Evolutionary conservation across 2,888 invertebrate genomes (phyloP).

Genomic region (Scaptomyza parva): DNA sequence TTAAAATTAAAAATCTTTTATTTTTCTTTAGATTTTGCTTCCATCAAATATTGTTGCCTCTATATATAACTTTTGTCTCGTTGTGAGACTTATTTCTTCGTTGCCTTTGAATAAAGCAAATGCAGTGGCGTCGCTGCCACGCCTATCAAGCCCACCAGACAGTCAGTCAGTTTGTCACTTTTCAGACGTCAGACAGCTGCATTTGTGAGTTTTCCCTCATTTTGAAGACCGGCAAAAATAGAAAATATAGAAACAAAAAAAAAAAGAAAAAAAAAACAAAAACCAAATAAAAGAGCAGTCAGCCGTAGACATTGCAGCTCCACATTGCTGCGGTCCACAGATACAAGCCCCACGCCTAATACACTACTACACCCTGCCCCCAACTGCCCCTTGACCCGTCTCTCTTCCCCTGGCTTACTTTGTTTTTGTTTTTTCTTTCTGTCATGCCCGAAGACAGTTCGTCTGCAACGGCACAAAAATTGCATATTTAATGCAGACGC

Average conservation of each 20-base stretch:
- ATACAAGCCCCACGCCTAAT: neutral
- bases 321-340: slow-evolving; percentile 13
- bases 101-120: slow-evolving; percentile 1
- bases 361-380: neutral
- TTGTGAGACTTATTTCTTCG: neutral
- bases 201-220: slow-evolving; percentile 49
- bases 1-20: neutral
- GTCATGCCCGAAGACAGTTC: slow-evolving; percentile 62
- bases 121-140: slow-evolving; percentile 12
- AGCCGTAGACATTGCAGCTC: slow-evolving; percentile 34
- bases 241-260: slow-evolving; percentile 1
- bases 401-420: neutral
- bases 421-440: slow-evolving; percentile 19
- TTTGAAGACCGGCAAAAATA: slow-evolving; percentile 45
- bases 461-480: slow-evolving; percentile 59
- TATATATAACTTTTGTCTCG: slow-evolving; percentile 2
- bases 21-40: slow-evolving; percentile 5
- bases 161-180: slow-evolving; percentile 10
- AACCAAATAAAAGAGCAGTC: slow-evolving; percentile 15
- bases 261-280: slow-evolving; percentile 16
- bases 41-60: neutral
- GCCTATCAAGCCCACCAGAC: slow-evolving; percentile 35
- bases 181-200: slow-evolving; percentile 34
- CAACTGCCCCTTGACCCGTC: neutral
- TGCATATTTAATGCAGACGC: slow-evolving; percentile 74